phyloP scores from a whole-genome alignment of 1,140 invertebrate species.

The Papilio aristodemus region DNA sequence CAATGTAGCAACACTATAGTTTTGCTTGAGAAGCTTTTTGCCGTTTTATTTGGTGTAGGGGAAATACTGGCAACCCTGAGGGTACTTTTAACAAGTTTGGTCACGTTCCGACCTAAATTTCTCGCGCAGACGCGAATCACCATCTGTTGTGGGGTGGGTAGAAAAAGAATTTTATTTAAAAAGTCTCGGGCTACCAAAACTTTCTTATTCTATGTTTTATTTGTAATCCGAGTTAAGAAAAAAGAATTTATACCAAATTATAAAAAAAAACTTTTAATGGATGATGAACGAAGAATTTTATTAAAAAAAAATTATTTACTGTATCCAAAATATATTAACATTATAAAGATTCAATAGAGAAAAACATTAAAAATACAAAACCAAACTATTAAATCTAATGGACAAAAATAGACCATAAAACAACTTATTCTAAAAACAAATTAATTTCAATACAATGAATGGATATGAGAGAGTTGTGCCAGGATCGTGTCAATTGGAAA shows the following conservation, averaged over 20 bases:
- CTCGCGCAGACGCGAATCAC: slow-evolving; percentile 42
- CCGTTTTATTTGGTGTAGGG: background rate
- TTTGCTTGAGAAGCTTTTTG: background rate
- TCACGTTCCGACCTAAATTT: slow-evolving; percentile 56
- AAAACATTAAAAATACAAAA: too few species aligned
- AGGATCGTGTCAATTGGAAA: too few species aligned
- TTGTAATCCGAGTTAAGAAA: background rate
- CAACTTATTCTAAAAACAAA: too few species aligned
- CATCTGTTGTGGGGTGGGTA: slow-evolving; percentile 7
- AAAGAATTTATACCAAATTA: background rate
- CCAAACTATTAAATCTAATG: too few species aligned
- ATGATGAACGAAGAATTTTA: too few species aligned
- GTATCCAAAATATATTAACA: too few species aligned
- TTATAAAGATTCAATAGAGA: too few species aligned
- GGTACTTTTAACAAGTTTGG: slow-evolving; percentile 34
- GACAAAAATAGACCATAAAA: too few species aligned
- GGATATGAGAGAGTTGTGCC: too few species aligned
- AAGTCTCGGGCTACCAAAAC: background rate
- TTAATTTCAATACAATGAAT: too few species aligned
- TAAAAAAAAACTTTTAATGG: too few species aligned
- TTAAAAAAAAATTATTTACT: too few species aligned
- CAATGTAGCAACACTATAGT: background rate
- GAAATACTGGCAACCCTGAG: slow-evolving; percentile 20
- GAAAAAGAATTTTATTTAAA: slow-evolving; percentile 1
- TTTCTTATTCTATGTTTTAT: background rate